phyloP scores from a whole-genome alignment of 2,888 invertebrate species.

The Carcina quercana region DNA sequence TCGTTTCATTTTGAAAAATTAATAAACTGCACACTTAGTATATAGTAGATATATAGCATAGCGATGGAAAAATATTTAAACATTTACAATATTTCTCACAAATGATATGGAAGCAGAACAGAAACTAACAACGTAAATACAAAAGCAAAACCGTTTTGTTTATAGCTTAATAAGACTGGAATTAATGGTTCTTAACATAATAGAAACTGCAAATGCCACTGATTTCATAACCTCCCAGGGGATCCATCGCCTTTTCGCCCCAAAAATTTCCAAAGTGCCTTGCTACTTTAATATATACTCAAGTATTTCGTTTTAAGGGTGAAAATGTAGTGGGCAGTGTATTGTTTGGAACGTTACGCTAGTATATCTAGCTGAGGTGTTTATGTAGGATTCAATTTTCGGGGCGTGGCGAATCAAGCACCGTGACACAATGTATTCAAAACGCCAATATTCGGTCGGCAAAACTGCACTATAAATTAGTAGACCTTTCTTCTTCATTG shows the following conservation, averaged over 20 bases:
- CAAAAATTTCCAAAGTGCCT: constrained; percentile 36
- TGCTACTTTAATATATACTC: constrained; percentile 26
- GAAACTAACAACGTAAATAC: constrained; percentile 14
- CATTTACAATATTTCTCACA: neutral
- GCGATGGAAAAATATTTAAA: neutral
- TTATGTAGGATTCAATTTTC: constrained; percentile 70
- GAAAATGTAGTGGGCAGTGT: constrained; percentile 20
- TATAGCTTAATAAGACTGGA: constrained; percentile 69
- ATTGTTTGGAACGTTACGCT: constrained; percentile 37
- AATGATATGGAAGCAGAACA: neutral
- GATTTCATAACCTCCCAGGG: constrained; percentile 76
- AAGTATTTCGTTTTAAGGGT: constrained; percentile 23
- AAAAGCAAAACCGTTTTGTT: constrained; percentile 57
- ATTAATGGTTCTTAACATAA: constrained; percentile 74
- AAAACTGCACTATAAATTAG: constrained; percentile 65
- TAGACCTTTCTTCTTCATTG: constrained; percentile 48
- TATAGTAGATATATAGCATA: too few relatives aligned
- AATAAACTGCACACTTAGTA: too few relatives aligned
- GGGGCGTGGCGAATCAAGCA: constrained; percentile 72
- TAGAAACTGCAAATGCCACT: constrained; percentile 80
- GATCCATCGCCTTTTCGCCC: constrained; percentile 70
- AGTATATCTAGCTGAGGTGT: constrained; percentile 51
- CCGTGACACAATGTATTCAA: constrained; percentile 73
- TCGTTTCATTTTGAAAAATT: too few relatives aligned
- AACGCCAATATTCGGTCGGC: constrained; percentile 62